phyloP scores from a whole-genome alignment of 2,888 invertebrate species.

The Therioaphis trifolii region DNA sequence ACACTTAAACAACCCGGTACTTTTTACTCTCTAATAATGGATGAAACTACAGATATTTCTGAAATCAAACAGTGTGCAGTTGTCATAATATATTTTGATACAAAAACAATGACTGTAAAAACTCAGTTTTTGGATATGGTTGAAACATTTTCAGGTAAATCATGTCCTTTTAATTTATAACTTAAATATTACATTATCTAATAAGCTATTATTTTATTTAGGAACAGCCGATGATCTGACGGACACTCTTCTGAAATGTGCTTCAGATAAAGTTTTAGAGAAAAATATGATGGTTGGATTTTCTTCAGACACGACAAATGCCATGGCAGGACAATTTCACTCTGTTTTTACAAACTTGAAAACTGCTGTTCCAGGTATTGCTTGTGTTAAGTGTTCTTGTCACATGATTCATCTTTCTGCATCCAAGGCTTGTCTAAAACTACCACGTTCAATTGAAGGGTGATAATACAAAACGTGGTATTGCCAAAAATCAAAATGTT shows the following conservation, averaged over 20 bases:
- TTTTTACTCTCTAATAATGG: slow-evolving; percentile 32
- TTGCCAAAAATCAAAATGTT: no score
- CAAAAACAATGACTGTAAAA: slow-evolving; percentile 9
- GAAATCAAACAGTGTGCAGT: slow-evolving; percentile 28
- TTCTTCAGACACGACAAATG: slow-evolving; percentile 40
- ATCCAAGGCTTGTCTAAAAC: slow-evolving; percentile 19
- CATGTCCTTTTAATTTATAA: background rate
- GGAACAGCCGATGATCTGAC: slow-evolving; percentile 16
- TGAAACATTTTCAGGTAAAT: slow-evolving; percentile 20
- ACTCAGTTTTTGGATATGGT: slow-evolving; percentile 34
- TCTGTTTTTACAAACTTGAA: slow-evolving; percentile 29
- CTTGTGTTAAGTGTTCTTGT: slow-evolving; percentile 66
- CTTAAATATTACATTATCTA: slow-evolving; percentile 16
- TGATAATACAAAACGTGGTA: no score
- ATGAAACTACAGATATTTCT: slow-evolving; percentile 39
- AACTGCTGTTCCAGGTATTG: slow-evolving; percentile 15
- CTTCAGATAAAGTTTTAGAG: slow-evolving; percentile 3
- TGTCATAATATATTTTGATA: slow-evolving; percentile 38
- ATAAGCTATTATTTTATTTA: slow-evolving; percentile 23
- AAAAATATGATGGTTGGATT: slow-evolving; percentile 26
- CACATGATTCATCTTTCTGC: slow-evolving; percentile 66
- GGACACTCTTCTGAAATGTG: slow-evolving; percentile 15
- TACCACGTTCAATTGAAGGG: slow-evolving; percentile 22
- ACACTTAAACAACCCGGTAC: slow-evolving; percentile 11
- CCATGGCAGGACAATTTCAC: slow-evolving; percentile 10